Evolutionary conservation across 37 sponge, comb jelly and placozoan genomes (phyloP), one percentile per base, ranked within the genome.

Genomic region (Dysidea cf. avara): DNA sequence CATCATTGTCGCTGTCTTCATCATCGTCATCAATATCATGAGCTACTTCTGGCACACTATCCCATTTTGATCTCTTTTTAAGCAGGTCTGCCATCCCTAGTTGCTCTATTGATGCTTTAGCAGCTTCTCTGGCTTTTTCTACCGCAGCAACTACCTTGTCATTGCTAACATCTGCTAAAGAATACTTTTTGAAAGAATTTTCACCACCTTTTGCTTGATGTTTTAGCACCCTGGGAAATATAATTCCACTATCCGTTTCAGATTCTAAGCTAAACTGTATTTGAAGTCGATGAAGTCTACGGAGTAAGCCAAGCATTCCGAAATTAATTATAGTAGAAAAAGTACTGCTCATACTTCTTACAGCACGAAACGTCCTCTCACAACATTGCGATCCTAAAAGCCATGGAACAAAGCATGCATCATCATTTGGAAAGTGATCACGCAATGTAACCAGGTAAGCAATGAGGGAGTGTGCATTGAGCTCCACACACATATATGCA

Each of bases 331-430:
- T 58, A 1, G 80, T 79, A 20, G 71, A 69, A 32, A 69, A 79
- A 22, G 71, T 69, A 37, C 48, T 57, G n/a, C n/a, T n/a, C n/a
- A n/a, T n/a, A n/a, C n/a, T n/a, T n/a, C n/a, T n/a, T n/a, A n/a
- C n/a, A n/a, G n/a, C n/a, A n/a, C n/a, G n/a, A n/a, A n/a, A n/a
- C n/a, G n/a, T n/a, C n/a, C n/a, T n/a, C 52, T 79, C 80, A 79
- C 80, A 79, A 20, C 63, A 53, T 29, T 79, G 80, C 30, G 80
- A 79, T 30, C 80, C 80, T 28, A 79, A 36, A 39, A 70, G 7
- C 80, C 80, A 79, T 16, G 80, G 80, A 7, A 56, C 6, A 13
- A 56, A 56, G 58, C 58, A 14, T 29, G 25, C 29, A 26, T 12
- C 11, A 12, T 56, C 58, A 5, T 29, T 22, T 6, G 7, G 7